Evolutionary conservation across 30 jellyfish, hydroid and myxozoan genomes (phyloP).

Genomic region (Phacellophora camtschatica): DNA sequence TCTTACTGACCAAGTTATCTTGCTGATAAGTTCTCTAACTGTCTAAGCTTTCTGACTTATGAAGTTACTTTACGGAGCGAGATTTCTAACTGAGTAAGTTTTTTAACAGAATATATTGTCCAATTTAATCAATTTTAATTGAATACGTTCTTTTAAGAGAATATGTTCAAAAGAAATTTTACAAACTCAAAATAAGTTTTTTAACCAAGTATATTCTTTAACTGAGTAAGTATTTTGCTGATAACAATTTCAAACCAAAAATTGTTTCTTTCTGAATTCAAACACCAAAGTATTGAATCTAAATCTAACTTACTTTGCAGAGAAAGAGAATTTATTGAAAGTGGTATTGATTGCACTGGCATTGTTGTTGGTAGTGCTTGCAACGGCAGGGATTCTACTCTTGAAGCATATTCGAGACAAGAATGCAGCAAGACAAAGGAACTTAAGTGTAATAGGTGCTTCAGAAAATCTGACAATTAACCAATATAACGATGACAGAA

Average conservation of each 20-base stretch:
- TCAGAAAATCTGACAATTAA: constrained; percentile 22
- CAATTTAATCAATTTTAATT: too few species aligned
- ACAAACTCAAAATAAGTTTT: too few species aligned
- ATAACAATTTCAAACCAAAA: not conserved
- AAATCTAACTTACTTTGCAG: not conserved
- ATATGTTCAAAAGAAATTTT: too few species aligned
- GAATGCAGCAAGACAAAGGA: constrained; percentile 31
- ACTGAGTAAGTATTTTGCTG: too few species aligned
- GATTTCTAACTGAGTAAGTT: too few species aligned
- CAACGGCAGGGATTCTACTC: constrained; percentile 12
- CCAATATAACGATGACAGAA: constrained; percentile 45
- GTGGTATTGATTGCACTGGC: constrained; percentile 41
- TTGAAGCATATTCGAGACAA: constrained; percentile 45
- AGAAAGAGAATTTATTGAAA: constrained; percentile 2
- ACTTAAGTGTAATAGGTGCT: constrained; percentile 31
- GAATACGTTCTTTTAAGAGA: too few species aligned
- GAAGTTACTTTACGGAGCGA: too few species aligned
- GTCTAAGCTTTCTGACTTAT: too few species aligned
- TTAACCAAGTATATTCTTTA: too few species aligned
- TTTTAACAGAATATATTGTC: too few species aligned
- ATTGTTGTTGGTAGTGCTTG: constrained; percentile 23
- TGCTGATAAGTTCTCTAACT: too few species aligned
- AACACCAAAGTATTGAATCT: not conserved
- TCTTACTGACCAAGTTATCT: too few species aligned
- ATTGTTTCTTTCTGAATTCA: not conserved